Base-by-base conservation (phyloP, 2,113 vertebrate species). In the Burhinus bistriatus region DNA sequence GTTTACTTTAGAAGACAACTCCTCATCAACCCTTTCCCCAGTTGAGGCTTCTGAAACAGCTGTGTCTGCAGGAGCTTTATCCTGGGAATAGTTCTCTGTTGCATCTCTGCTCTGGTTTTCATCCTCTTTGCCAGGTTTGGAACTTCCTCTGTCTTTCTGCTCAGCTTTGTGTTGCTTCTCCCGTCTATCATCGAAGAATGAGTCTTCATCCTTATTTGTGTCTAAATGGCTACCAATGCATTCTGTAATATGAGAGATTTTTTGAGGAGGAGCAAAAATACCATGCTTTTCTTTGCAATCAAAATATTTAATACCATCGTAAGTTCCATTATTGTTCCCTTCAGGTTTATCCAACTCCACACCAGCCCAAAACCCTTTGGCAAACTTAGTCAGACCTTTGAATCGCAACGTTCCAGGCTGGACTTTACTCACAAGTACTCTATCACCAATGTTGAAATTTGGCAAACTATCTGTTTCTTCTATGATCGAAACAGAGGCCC, bases 191-290 rank as follows among this genome's bases (percentile, higher is more conserved):
- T 98, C 98, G 20, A 97, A 97, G 49, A 98, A 99, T 8, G 97
- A 99, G 55, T 99, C 98, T 80, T 99, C 98, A n/a, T 99, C 98
- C 93, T 99, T 98, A 59, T 97, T 98, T 79, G 97, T 94, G 57
- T 98, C 98, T 55, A 97, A 86, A 66, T 92, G 97, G 44, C 94
- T 93, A 90, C 98, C 97, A 61, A 97, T 97, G 90, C 96, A 98
- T 93, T 98, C 98, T 20, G 97, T 97, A 86, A 99, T 97, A 71
- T 89, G 99, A 92, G 98, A 98, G 87, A 99, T 98, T 97, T 99
- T 99, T 90, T 99, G 98, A 36, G 99, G 99, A 77, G 99, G 99
- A 94, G 99, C 99, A 96, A 99, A 99, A 98, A 99, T 99, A 59
- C 99, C 99, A 82, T 99, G 98, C 54, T 97, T 97, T 77, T 99